Evolutionary conservation across 2,113 vertebrate genomes (phyloP).

Genomic region (Pseudopodoces humilis): DNA sequence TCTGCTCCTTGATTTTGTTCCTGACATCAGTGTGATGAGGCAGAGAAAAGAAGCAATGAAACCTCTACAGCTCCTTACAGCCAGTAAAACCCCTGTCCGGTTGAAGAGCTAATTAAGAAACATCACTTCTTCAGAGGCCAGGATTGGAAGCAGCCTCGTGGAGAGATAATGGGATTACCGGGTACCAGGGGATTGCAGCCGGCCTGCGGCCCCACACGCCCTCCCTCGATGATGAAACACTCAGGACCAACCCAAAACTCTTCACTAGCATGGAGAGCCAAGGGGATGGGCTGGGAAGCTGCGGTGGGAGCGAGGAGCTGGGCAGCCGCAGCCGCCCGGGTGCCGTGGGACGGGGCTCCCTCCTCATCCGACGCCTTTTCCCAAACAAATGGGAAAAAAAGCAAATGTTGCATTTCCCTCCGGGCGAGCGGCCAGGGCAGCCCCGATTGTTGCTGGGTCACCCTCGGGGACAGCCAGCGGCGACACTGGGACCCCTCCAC

Average conservation of each 20-base stretch:
- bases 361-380: rapidly evolving
- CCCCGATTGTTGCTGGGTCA: background rate
- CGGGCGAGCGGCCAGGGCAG: background rate
- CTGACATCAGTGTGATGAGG: rapidly evolving
- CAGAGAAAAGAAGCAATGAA: background rate
- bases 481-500: background rate
- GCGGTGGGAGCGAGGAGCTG: rapidly evolving
- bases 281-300: rapidly evolving
- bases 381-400: background rate
- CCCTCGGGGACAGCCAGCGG: background rate
- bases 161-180: slow-evolving; percentile 59
- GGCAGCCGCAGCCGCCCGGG: background rate
- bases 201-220: background rate
- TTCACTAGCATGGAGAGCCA: rapidly evolving
- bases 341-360: rapidly evolving
- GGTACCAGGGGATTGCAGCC: background rate
- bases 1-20: background rate
- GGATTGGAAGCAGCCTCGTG: slow-evolving; percentile 41
- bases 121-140: slow-evolving; percentile 48
- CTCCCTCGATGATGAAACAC: background rate
- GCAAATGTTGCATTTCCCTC: background rate
- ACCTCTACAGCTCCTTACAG: background rate
- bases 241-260: background rate
- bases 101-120: slow-evolving; percentile 44
- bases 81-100: background rate